A percentile compares a stretch with the other conserved stretches of the same genome.
phyloP scores from a whole-genome alignment of 2,797 vertebrate species.

The Esox lucius region DNA sequence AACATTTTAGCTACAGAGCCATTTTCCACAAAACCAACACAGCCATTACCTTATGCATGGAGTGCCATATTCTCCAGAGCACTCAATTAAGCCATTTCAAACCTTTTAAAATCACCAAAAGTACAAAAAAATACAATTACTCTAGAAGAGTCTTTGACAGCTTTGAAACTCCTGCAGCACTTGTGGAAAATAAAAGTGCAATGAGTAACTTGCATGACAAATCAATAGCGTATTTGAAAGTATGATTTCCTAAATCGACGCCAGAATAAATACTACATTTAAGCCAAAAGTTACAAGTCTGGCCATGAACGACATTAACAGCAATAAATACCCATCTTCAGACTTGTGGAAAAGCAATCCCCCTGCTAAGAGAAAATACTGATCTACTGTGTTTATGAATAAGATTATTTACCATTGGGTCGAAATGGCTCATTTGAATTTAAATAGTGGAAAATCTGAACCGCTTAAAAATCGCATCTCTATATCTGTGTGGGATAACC shows the following conservation, averaged over 20 bases:
- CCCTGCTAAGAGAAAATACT: conserved; percentile 44
- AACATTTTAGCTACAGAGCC: conserved; percentile 33
- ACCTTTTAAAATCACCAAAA: conserved; percentile 20
- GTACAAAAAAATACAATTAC: conserved; percentile 37
- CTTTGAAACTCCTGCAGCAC: conserved; percentile 50
- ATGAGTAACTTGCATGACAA: conserved; percentile 60
- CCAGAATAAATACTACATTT: conserved; percentile 61
- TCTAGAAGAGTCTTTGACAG: conserved; percentile 40
- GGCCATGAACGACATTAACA: conserved; percentile 56
- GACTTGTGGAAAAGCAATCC: conserved; percentile 55
- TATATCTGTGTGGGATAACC: background rate
- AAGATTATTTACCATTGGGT: conserved; percentile 54
- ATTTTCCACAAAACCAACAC: conserved; percentile 34
- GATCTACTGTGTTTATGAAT: conserved; percentile 55
- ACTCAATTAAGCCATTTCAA: conserved; percentile 3
- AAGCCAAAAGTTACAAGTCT: conserved; percentile 57
- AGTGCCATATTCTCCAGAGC: conserved; percentile 27
- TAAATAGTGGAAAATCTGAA: conserved; percentile 8
- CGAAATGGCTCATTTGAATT: background rate
- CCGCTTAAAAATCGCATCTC: background rate
- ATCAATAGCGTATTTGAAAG: conserved; percentile 59
- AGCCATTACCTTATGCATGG: conserved; percentile 32
- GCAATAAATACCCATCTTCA: conserved; percentile 64
- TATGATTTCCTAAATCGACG: conserved; percentile 44
- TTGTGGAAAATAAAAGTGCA: conserved; percentile 41